These are phyloP conservation scores for Yponomeuta malinellus DNA, from an alignment of 2,888 invertebrate genomes.

Conservation along the genomic window DNA sequence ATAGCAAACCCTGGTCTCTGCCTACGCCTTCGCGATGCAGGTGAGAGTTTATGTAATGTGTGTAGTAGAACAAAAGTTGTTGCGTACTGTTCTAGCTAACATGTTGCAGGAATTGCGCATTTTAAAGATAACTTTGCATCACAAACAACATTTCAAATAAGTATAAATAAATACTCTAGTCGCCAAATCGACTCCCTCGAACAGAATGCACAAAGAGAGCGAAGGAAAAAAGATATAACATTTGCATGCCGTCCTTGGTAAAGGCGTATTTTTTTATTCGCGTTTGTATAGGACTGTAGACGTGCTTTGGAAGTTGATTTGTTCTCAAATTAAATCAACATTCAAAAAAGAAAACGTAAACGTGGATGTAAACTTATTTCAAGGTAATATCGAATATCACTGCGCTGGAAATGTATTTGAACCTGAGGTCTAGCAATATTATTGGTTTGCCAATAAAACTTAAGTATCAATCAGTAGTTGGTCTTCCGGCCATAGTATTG, in stretches of 20 bases:
- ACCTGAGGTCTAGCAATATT: conserved; percentile 3
- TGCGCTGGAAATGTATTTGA: not conserved
- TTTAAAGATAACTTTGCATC: not conserved
- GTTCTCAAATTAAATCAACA: not conserved
- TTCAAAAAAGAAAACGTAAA: not conserved
- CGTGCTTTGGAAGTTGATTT: conserved; percentile 45
- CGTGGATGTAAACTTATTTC: not conserved
- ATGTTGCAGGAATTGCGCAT: too few species aligned
- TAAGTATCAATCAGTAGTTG: not conserved
- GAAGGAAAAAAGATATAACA: conserved; percentile 34
- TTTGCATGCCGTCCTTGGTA: conserved; percentile 47
- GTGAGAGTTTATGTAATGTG: too few species aligned
- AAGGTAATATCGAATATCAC: not conserved
- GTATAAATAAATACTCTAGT: not conserved
- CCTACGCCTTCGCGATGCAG: too few species aligned
- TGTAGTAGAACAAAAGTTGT: too few species aligned
- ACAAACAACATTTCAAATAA: not conserved
- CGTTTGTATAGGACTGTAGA: conserved; percentile 30
- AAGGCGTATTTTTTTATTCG: conserved; percentile 46
- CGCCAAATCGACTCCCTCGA: not conserved
- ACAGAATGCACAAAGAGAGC: not conserved
- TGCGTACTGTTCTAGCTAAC: too few species aligned
- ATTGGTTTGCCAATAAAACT: not conserved
- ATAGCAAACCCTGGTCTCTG: too few species aligned
- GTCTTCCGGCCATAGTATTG: conserved; percentile 1